Evolutionary conservation across 2,797 vertebrate genomes (phyloP).

Genomic region (Xerus rutilus): DNA sequence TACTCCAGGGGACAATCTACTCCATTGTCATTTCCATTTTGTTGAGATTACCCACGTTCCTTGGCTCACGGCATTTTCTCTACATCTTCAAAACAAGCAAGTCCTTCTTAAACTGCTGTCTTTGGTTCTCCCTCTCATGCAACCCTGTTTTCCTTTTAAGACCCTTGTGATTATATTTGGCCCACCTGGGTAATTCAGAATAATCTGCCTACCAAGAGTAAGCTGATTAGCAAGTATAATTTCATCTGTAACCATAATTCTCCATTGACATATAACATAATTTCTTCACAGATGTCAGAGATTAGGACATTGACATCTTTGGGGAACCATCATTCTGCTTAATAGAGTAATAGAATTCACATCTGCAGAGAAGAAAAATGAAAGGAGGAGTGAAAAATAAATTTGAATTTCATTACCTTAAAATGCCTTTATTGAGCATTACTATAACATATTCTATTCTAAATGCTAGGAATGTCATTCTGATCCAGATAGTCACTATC

Average conservation of each 20-base stretch:
- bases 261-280: not conserved
- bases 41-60: not conserved
- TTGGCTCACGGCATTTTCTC: not conserved
- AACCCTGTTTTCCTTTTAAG: not conserved
- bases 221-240: not conserved
- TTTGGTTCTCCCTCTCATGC: not conserved
- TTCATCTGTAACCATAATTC: not conserved
- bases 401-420: constrained; percentile 46
- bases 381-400: constrained; percentile 30
- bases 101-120: not conserved
- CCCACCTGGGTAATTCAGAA: not conserved
- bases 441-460: not conserved
- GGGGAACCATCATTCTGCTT: not conserved
- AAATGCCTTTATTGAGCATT: not conserved
- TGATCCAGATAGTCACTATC: not conserved
- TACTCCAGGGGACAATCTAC: not conserved
- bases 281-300: not conserved
- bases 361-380: constrained; percentile 15
- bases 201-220: not conserved
- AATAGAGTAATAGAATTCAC: constrained; percentile 24
- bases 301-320: not conserved
- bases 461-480: not conserved
- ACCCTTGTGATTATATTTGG: not conserved
- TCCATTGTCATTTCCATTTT: not conserved
- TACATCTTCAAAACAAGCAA: not conserved